Percentiles rank a stretch among this genome's conserved stretches.
phyloP scores from a whole-genome alignment of 1,140 invertebrate genomes.

The Halesus radiatus region DNA sequence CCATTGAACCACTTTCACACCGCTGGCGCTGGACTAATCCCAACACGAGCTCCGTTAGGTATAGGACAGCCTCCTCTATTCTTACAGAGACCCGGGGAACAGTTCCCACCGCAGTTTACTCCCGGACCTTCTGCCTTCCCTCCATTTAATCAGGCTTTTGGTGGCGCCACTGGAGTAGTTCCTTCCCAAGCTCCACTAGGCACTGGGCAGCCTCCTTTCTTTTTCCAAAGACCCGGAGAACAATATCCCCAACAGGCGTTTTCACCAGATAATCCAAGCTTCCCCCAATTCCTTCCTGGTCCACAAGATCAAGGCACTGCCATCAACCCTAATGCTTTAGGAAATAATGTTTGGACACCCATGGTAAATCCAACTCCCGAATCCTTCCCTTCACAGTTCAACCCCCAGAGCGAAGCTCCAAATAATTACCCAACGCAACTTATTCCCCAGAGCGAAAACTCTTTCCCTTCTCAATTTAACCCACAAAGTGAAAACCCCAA shows the following conservation, averaged over 20 bases:
- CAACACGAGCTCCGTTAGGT: slow-evolving; percentile 4
- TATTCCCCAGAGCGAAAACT: slow-evolving; percentile 23
- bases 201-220: not conserved
- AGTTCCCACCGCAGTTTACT: not conserved
- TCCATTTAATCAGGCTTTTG: not conserved
- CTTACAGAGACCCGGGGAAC: slow-evolving; percentile 24
- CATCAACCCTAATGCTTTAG: slow-evolving; percentile 15
- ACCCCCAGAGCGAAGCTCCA: slow-evolving; percentile 9
- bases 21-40: slow-evolving; percentile 2
- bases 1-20: slow-evolving; percentile 38
- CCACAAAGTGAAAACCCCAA: not conserved
- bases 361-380: slow-evolving; percentile 44
- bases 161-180: not conserved
- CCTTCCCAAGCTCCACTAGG: slow-evolving; percentile 20
- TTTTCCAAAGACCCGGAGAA: slow-evolving; percentile 10
- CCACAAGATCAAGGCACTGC: slow-evolving; percentile 29
- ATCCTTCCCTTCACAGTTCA: slow-evolving; percentile 21
- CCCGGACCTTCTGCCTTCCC: too few species aligned
- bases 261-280: slow-evolving; percentile 11
- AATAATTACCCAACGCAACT: not conserved
- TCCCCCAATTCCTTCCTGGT: slow-evolving; percentile 37
- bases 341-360: slow-evolving; percentile 52
- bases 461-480: not conserved
- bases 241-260: slow-evolving; percentile 20
- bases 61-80: slow-evolving; percentile 30